phyloP scores from a whole-genome alignment of 2,113 vertebrate species.

The Erpornis zantholeuca region DNA sequence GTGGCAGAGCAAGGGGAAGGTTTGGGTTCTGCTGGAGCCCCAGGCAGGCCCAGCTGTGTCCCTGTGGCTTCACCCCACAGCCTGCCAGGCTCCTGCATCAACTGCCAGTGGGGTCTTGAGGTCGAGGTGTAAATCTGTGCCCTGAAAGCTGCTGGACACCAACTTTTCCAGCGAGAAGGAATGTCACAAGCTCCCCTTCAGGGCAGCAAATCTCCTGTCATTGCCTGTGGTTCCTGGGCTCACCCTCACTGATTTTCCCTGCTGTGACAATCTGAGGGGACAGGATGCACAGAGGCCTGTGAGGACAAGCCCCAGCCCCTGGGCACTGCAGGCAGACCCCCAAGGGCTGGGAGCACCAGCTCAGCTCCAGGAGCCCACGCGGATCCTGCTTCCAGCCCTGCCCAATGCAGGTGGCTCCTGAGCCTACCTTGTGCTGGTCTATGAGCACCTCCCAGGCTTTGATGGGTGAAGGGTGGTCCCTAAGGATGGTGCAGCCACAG shows the following conservation, averaged over 20 bases:
- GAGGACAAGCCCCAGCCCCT: neutral
- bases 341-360: neutral
- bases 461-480: neutral
- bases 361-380: accelerated
- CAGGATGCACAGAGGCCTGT: neutral
- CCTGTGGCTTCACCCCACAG: neutral
- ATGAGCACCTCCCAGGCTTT: accelerated
- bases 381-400: neutral
- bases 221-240: neutral
- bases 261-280: neutral
- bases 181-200: accelerated
- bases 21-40: neutral
- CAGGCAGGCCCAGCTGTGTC: accelerated
- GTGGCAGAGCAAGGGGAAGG: neutral
- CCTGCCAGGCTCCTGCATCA: neutral
- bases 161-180: accelerated
- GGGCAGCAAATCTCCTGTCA: accelerated
- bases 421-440: neutral
- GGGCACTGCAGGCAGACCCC: neutral
- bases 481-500: neutral
- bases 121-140: neutral
- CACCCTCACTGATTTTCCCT: accelerated
- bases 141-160: neutral
- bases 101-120: neutral
- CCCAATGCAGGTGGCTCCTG: neutral